Evolutionary conservation across 1,140 invertebrate genomes (phyloP), one percentile per base, ranked within the genome.

Genomic region (Neodiprion virginianus): DNA sequence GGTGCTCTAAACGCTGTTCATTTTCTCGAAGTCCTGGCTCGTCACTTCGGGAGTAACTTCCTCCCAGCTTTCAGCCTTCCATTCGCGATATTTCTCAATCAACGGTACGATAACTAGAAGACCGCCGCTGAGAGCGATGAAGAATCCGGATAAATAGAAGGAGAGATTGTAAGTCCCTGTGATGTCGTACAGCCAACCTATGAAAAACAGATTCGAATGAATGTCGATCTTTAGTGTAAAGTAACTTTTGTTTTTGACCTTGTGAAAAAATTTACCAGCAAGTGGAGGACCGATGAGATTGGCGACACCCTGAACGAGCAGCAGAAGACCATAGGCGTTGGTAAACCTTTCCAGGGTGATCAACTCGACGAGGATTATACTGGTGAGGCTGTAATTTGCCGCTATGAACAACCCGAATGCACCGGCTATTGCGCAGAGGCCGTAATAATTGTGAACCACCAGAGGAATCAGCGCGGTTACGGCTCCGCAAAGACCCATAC

Each of bases 271-370:
- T 73, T 86, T 87, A 95, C 95, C 96, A 81, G 94, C 95, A 50
- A 97, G 82, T 11, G 96, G 96, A 67, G 96, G 95, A 48, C 96
- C 96, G 79, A 96, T 91, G 2, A 97, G 89, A 84, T 97, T 96
- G 1, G 95, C 96, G 53, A 97, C 87, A 5, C 96, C 97, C 86
- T 98, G 96, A 72, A 97, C 95, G 5, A 98, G 89, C 71, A 97
- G 87, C 50, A 97, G 85, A 74, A 98, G 88, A 11, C 97, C 96
- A 82, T 98, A 97, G 4, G 96, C 96, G 81, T 95, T 96, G 1
- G 96, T 96, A 82, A 98, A 97, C 81, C 93, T 91, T 78, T 98
- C 96, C 47, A 97, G 82, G 7, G 95, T 93, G 74, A 96, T 95
- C 76, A 96, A 87, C 81, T 97, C 94, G 23, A 97, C 95, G 47